Evolutionary conservation across 2,113 vertebrate genomes (phyloP), one percentile per base, ranked within the genome.

Genomic region (Verasper variegatus): DNA sequence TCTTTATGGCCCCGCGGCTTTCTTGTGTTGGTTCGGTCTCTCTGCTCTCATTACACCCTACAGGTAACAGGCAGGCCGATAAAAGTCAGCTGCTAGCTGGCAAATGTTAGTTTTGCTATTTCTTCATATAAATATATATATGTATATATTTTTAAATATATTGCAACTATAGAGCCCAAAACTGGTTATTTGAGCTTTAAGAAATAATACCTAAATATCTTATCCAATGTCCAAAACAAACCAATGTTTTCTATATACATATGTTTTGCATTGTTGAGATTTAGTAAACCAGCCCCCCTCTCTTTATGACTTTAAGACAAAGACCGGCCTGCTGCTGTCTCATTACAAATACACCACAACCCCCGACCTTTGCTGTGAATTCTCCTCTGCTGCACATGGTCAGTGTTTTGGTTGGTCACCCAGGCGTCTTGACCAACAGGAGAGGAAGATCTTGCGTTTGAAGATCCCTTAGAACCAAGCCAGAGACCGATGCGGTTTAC

Each of bases 361-460:
- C n/a, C 9, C 24, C 9, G 18, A 57, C 15, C 23, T 15, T 45
- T 63, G 8, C 37, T 3, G 55, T 56, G 12, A 45, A 24, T 61
- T 37, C 3, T 24, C 4, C 21, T 24, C 52, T 57, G 45, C 64
- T 56, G 21, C 69, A 60, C 26, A n/a, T n/a, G 63, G 20, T 57
- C 24, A 12, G 51, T 27, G 47, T 17, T 67, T 40, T 35, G 42
- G 31, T 60, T 37, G 21, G 27, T 70, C n/a, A 71, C 24, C 47
- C 60, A 59, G 57, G 20, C 3, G 0, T 65, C 63, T 17, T 13
- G n/a, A 59, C 45, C 8, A 68, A 68, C 56, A 60, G 56, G 20
- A 60, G 21, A 52, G 9, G 56, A 62, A 57, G 68, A 80, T 49
- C 65, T 49, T 49, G 27, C 61, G 55, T 85, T 79, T 81, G 54